A percentile compares a stretch with the other conserved stretches of the same genome.
Conservation (phyloP, 2,113 vertebrate genomes). For the Psophia crepitans region DNA sequence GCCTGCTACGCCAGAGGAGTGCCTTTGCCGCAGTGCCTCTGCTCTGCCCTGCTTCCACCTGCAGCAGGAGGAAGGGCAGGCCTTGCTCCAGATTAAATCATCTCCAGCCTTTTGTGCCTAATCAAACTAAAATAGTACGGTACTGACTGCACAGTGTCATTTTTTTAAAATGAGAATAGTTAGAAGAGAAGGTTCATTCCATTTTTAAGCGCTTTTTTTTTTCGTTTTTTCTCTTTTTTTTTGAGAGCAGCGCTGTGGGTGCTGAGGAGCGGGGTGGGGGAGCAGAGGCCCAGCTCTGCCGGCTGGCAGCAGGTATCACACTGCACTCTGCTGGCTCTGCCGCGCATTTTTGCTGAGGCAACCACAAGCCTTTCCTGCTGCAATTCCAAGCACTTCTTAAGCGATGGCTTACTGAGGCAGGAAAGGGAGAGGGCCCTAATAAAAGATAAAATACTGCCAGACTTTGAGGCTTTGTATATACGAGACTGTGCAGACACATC, state of each 20-base stretch:
- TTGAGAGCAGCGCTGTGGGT: rapidly evolving
- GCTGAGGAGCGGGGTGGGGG: neutral
- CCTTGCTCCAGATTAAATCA: neutral
- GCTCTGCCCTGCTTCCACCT: neutral
- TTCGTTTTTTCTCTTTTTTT: neutral
- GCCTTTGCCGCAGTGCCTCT: neutral
- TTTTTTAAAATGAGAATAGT: neutral
- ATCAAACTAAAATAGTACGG: neutral
- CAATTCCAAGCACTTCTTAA: rapidly evolving
- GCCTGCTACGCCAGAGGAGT: rapidly evolving
- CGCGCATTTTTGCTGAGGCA: neutral
- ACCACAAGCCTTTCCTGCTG: neutral
- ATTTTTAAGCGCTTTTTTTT: neutral
- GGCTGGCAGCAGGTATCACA: neutral
- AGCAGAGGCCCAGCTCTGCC: neutral
- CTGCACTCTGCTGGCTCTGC: conserved; percentile 28
- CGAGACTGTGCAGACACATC: neutral
- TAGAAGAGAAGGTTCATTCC: neutral
- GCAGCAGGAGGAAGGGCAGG: neutral
- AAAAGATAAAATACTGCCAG: neutral
- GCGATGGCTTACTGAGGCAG: neutral
- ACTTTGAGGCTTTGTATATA: neutral
- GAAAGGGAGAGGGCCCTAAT: neutral
- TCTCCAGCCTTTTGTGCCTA: neutral
- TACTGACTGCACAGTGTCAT: neutral